Conservation (phyloP, 2,797 vertebrate genomes). For the Taenioides sp. region DNA sequence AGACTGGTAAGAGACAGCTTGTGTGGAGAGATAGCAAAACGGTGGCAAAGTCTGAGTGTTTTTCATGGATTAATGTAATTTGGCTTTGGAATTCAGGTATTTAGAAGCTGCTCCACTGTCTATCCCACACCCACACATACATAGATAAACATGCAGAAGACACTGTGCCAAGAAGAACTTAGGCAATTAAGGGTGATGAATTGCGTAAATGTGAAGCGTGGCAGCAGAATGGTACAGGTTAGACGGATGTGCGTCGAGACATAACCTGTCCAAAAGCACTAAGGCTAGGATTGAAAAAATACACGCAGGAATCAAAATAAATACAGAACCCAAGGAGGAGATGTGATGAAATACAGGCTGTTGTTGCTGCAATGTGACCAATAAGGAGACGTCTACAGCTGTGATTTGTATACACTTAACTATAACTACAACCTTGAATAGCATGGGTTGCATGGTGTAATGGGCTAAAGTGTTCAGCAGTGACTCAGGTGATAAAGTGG, state of each 20-base stretch:
- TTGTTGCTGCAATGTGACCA: conserved; percentile 40
- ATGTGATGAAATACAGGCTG: conserved; percentile 40
- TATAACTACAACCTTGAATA: neutral
- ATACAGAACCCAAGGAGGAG: conserved; percentile 13
- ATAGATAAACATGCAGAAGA: conserved; percentile 50
- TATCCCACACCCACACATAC: conserved; percentile 41
- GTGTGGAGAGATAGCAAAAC: conserved; percentile 8
- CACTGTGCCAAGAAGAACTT: conserved; percentile 50
- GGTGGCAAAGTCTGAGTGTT: conserved; percentile 7
- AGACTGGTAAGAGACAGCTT: conserved; percentile 5
- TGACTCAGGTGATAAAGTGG: neutral
- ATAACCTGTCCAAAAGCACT: conserved; percentile 11
- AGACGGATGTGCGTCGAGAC: conserved; percentile 12
- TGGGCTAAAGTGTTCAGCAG: neutral
- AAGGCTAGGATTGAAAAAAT: conserved; percentile 17
- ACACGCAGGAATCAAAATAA: conserved; percentile 17
- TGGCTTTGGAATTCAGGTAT: conserved; percentile 28
- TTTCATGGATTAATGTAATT: conserved; percentile 36
- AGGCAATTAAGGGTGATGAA: conserved; percentile 59
- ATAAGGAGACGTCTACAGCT: conserved; percentile 22
- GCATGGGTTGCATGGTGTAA: neutral
- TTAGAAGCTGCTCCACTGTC: conserved; percentile 39
- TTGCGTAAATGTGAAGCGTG: conserved; percentile 29
- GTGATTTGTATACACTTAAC: neutral
- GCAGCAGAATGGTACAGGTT: conserved; percentile 26